Base-by-base conservation (phyloP, 2,113 vertebrate genomes). In the Xenus cinereus region DNA sequence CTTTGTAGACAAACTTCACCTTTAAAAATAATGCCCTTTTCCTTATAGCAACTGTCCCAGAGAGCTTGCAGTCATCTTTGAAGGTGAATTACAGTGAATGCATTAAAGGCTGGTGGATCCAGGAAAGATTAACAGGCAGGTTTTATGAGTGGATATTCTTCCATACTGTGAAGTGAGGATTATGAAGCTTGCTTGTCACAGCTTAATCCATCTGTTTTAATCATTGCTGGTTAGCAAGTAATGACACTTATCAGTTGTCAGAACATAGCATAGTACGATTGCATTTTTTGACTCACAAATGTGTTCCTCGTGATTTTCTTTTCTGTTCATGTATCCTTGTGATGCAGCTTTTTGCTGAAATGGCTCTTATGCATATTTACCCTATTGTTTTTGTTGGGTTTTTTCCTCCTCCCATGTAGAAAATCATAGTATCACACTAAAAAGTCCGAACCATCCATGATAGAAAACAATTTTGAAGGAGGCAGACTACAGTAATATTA, bases 231-330 rank as follows among this genome's bases (percentile, higher is more conserved):
- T 90, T 78, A 68, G 30, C 46, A 43, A 39, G 6, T 59, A 4
- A 17, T 54, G 32, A 27, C 5, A 16, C 48, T 76, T 69, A 46
- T 7, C 32, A 62, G 6, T 80, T 87, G 43, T 67, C 35, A 84
- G 59, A 77, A 90, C 67, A 16, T 48, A 67, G 10, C 24, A 35
- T 48, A 30, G 11, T 39, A 22, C 9, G 56, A 0, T 14, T 22
- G 8, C 0, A 0, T 2, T n/a, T 80, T 86, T 85, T 41, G 22
- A 33, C 8, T 80, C 37, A 66, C 8, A 37, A 4, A 37, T 43
- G 2, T 57, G 9, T 59, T 81, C 26, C 27, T 54, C 3, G 14
- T 41, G 30, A 30, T n/a, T 71, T 81, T 76, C 3, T 69, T 66
- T 50, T 45, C 28, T 87, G 17, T 33, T 92, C 6, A 5, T 14